Conservation (phyloP, 2,888 invertebrate genomes). For the Tachystola acroxantha region DNA sequence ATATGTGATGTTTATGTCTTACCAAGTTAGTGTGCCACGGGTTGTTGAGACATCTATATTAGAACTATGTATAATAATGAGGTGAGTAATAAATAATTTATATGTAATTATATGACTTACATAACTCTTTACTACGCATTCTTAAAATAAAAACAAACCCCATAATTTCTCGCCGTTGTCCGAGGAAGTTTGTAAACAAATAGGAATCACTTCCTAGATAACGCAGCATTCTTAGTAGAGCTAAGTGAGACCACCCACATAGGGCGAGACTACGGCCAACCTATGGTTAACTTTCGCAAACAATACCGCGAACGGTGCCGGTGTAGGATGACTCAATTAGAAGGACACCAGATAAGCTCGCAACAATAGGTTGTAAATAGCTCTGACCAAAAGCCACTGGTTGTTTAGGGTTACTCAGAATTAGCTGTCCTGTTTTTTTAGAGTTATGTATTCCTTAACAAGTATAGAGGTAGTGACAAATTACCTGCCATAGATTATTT, state of each 20-base stretch:
- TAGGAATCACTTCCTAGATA: constrained; percentile 15
- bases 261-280: constrained; percentile 37
- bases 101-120: no score
- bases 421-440: not conserved
- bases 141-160: constrained; percentile 9
- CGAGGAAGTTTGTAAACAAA: constrained; percentile 9
- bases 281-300: constrained; percentile 69
- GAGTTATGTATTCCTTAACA: not conserved
- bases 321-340: constrained; percentile 74
- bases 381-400: constrained; percentile 19
- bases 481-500: constrained; percentile 11
- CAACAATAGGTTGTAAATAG: constrained; percentile 65
- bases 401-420: constrained; percentile 7
- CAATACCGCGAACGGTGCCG: constrained; percentile 45
- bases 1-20: no score
- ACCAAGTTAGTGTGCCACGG: no score
- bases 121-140: no score
- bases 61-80: no score
- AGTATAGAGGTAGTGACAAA: not conserved
- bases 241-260: constrained; percentile 54
- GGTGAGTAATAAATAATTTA: no score
- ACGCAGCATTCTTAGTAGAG: constrained; percentile 16
- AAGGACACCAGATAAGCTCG: constrained; percentile 49
- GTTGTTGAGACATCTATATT: no score
- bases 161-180: constrained; percentile 7